Conservation (phyloP, 2,888 invertebrate species). For the Lasioglossum calceatum region DNA sequence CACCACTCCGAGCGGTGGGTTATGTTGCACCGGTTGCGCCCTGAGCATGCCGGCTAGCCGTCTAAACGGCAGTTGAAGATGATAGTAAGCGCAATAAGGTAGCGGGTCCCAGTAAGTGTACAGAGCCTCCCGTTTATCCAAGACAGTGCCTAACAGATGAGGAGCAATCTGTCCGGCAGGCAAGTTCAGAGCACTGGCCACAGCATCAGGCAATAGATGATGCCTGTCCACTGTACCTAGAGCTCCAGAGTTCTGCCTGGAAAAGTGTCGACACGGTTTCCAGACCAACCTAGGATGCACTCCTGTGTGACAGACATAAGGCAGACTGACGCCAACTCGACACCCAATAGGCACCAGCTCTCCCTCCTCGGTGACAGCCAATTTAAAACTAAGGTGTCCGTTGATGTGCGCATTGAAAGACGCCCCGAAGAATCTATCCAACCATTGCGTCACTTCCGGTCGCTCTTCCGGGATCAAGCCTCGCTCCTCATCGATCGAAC, state of each 20-base stretch:
- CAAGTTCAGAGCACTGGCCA: constrained; percentile 85
- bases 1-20: constrained; percentile 80
- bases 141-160: constrained; percentile 86
- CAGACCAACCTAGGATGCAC: constrained; percentile 88
- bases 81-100: constrained; percentile 94
- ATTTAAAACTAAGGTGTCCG: constrained; percentile 92
- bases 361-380: constrained; percentile 87
- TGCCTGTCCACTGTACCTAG: constrained; percentile 75
- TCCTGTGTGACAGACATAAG: constrained; percentile 92
- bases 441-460: constrained; percentile 89
- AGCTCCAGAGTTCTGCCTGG: constrained; percentile 86
- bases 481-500: constrained; percentile 89
- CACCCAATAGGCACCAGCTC: constrained; percentile 88
- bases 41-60: constrained; percentile 77
- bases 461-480: constrained; percentile 89
- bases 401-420: constrained; percentile 89
- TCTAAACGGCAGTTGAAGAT: constrained; percentile 90
- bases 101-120: constrained; percentile 94
- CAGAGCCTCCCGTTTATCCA: constrained; percentile 92
- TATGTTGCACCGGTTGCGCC: constrained; percentile 77
- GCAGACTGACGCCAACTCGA: constrained; percentile 91
- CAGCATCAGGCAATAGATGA: constrained; percentile 86
- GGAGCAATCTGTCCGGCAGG: constrained; percentile 82
- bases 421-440: constrained; percentile 89
- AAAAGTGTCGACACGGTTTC: constrained; percentile 88